Base-by-base conservation (phyloP, 2,888 invertebrate species). In the Heliconius cydno region DNA sequence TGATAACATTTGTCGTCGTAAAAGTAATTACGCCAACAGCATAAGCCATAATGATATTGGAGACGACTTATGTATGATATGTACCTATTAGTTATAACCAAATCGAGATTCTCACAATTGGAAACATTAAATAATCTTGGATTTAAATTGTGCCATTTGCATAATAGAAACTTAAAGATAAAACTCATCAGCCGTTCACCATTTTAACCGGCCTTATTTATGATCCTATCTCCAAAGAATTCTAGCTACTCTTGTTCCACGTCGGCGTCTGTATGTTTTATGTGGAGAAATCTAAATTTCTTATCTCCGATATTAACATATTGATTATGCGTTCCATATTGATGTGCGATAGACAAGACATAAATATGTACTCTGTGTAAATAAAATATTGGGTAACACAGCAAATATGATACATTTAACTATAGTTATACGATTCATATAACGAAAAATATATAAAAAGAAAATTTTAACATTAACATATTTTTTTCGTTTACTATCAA, bases 281-380 rank as follows among this genome's bases (percentile, higher is more conserved):
- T 91, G 90, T 88, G 87, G 85, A 90, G 90, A 91, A 92, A 92
- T 93, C 90, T 89, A 87, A 89, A 88, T 92, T 90, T 89, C 91
- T 92, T 92, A 94, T 94, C 93, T 92, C 80, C 88, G 91, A 92
- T 92, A 93, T 94, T 93, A 93, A 92, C 92, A 94, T 93, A 94
- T 93, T 92, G 93, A 93, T 94, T 93, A 90, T 90, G 90, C 90
- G 91, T 90, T 89, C 88, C 88, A 88, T 92, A 92, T 92, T 92
- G 92, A 92, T 92, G 90, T 89, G 91, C 88, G 90, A 91, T 89
- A 90, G 90, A 89, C 90, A 86, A 86, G 86, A 82, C 80, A 71
- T 41, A 38, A 38, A 38, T 65, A 30, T 46, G 28, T 71, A 73
- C 41, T 66, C 28, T 41, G 38, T 60, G 72, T 65, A 34, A 75